phyloP scores from a whole-genome alignment of 2,113 vertebrate genomes.

The Acinonyx jubatus region DNA sequence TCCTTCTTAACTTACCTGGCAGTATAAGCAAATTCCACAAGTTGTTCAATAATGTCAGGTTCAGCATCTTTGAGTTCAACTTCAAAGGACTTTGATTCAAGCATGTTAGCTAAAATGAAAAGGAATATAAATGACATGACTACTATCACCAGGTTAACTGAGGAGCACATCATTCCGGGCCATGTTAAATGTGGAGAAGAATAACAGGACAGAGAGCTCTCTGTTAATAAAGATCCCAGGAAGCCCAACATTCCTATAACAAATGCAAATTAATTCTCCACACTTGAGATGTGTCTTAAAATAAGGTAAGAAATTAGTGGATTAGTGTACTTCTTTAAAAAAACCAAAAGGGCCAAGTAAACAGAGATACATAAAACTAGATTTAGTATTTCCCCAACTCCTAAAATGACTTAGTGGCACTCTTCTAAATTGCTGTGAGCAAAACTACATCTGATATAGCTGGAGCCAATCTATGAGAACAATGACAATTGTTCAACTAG shows the following conservation, averaged over 20 bases:
- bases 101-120: conserved; percentile 93
- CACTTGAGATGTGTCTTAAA: neutral
- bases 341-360: neutral
- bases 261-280: conserved; percentile 12
- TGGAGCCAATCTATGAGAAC: neutral
- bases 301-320: neutral
- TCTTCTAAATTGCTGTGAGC: neutral
- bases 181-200: neutral
- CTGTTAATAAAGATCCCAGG: neutral
- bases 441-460: neutral
- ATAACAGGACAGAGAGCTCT: neutral
- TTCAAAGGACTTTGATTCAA: conserved; percentile 97
- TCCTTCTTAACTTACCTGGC: conserved; percentile 88
- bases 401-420: conserved; percentile 14
- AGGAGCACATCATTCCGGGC: neutral
- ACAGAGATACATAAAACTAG: conserved; percentile 18
- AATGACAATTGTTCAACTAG: neutral
- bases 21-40: conserved; percentile 98
- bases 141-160: neutral
- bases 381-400: neutral
- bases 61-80: conserved; percentile 97
- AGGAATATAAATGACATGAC: conserved; percentile 64
- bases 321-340: neutral
- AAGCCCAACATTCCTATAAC: neutral
- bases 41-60: conserved; percentile 96